Percentiles rank a stretch among this genome's conserved stretches.
Evolutionary conservation across 2,888 invertebrate genomes (phyloP).

Genomic region (Tricholauxania praeusta): DNA sequence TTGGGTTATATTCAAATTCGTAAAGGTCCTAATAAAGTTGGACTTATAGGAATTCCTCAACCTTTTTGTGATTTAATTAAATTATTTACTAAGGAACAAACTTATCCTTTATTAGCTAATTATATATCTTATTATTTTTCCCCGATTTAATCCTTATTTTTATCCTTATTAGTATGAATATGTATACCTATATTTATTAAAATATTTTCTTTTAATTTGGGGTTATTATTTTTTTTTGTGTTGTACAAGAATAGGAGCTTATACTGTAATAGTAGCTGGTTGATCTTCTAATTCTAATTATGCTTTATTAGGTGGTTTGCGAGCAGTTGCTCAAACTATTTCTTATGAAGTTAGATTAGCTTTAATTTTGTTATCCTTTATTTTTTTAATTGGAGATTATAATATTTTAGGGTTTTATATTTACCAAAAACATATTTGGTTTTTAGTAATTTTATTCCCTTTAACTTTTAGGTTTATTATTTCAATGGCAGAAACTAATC

Average conservation of each 20-base stretch:
- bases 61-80: slow-evolving; percentile 81
- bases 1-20: slow-evolving; percentile 81
- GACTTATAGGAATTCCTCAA: slow-evolving; percentile 74
- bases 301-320: slow-evolving; percentile 77
- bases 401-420: slow-evolving; percentile 70
- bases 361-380: slow-evolving; percentile 74
- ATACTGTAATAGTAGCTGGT: slow-evolving; percentile 74
- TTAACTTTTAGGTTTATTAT: slow-evolving; percentile 72
- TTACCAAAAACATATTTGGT: slow-evolving; percentile 71
- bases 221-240: slow-evolving; percentile 76
- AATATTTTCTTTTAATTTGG: slow-evolving; percentile 72
- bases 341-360: slow-evolving; percentile 81
- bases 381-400: slow-evolving; percentile 72
- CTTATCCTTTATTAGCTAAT: slow-evolving; percentile 72
- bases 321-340: slow-evolving; percentile 79
- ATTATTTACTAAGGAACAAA: slow-evolving; percentile 77
- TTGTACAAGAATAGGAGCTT: slow-evolving; percentile 75
- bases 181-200: slow-evolving; percentile 72
- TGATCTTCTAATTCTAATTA: slow-evolving; percentile 81
- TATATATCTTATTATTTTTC: slow-evolving; percentile 74
- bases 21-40: slow-evolving; percentile 80
- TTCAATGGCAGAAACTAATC: slow-evolving; percentile 79
- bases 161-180: slow-evolving; percentile 73
- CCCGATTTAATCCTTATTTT: slow-evolving; percentile 73
- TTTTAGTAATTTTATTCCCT: slow-evolving; percentile 71